Percentiles rank a stretch among this genome's conserved stretches.
Conservation (phyloP, 2,113 vertebrate species). For the Dicerorhinus sumatrensis region DNA sequence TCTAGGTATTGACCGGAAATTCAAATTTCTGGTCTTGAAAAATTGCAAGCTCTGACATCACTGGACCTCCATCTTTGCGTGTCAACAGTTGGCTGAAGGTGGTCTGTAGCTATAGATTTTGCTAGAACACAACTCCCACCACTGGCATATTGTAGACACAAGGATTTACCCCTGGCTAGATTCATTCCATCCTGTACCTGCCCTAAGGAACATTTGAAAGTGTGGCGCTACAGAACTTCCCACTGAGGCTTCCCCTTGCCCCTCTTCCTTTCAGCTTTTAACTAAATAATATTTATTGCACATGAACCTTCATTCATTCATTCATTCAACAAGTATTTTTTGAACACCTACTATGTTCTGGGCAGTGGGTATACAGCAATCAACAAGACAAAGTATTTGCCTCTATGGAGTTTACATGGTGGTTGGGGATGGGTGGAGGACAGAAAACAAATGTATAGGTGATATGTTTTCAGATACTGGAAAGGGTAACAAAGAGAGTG, state of each 20-base stretch:
- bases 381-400: neutral
- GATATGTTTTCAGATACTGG: neutral
- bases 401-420: neutral
- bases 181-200: neutral
- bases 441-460: neutral
- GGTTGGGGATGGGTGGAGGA: neutral
- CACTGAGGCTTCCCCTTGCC: neutral
- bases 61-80: neutral
- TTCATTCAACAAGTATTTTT: neutral
- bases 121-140: accelerated
- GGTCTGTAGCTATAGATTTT: neutral
- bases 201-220: neutral
- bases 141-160: neutral
- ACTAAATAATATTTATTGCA: neutral
- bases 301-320: neutral
- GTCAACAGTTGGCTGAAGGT: neutral
- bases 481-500: neutral
- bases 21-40: neutral
- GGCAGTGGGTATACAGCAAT: neutral
- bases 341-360: neutral
- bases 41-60: neutral
- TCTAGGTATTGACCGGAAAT: neutral
- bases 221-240: neutral
- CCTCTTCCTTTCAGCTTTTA: neutral
- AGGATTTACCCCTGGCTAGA: neutral